Evolutionary conservation across 2,797 vertebrate genomes (phyloP), one percentile per base, ranked within the genome.

Genomic region (Pogoniulus pusillus): DNA sequence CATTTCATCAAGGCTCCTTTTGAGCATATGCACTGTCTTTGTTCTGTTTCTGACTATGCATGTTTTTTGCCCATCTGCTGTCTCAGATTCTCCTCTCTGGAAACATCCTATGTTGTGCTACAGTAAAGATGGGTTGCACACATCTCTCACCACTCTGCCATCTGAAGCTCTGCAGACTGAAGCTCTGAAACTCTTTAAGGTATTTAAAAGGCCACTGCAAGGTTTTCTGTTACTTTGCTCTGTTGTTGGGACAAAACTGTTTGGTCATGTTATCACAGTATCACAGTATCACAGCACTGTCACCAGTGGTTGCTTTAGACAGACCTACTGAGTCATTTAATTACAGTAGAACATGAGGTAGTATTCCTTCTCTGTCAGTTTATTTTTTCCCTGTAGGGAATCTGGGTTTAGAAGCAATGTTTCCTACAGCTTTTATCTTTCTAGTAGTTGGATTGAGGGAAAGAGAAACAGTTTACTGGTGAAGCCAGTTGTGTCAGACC

Each of bases 161-260:
- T 98, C 98, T 0, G 98, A 98, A 47, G 98, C 98, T 41, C 98
- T 99, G 90, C 98, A 99, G 97, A 99, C 98, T 0, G 99, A 99
- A 95, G 99, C 98, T 55, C 98, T 99, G 91, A 99, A 99, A 91
- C 98, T 99, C 75, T 99, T 99, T 97, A 99, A 98, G 98, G 98
- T 98, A 97, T 96, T 85, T 63, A 49, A 87, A 84, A 68, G 30
- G 32, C 79, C 15, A 3, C 17, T 76, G 53, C 12, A 8, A 43
- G 8, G 8, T 53, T 88, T 62, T 63, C 43, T 60, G 26, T 79
- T 77, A 34, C 39, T 86, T 60, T 91, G 16, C 43, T 85, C 18
- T 70, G 41, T 69, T 87, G 16, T 35, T 87, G 34, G 19, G 26
- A 32, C 43, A 64, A 64, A 11, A 11, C 54, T 62, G 24, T 87